These are phyloP conservation scores for Amorpha juglandis DNA, from an alignment of 2,888 invertebrate species.

Conservation along the genomic window DNA sequence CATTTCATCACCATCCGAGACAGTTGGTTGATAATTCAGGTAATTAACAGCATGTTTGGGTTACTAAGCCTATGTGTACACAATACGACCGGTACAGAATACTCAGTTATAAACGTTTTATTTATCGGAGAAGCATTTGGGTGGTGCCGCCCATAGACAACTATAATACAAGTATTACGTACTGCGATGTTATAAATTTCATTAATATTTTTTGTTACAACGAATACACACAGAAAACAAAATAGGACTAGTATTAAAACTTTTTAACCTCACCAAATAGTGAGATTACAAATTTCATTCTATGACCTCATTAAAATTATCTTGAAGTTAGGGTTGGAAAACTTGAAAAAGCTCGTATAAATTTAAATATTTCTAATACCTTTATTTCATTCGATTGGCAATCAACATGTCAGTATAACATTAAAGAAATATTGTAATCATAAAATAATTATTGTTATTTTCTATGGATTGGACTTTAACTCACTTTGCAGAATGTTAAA, in stretches of 20 bases:
- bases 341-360: background rate
- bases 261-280: constrained; percentile 12
- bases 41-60: constrained; percentile 70
- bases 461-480: no score
- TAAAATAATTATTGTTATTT: no score
- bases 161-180: no score
- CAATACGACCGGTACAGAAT: constrained; percentile 16
- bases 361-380: no score
- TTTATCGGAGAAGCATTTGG: no score
- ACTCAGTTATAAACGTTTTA: background rate
- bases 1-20: constrained; percentile 70
- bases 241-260: background rate
- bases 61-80: constrained; percentile 47
- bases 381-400: no score
- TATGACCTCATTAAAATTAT: background rate
- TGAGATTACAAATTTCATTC: background rate
- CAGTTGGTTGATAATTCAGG: constrained; percentile 68
- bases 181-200: no score
- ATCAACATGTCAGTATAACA: no score
- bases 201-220: background rate
- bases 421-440: no score
- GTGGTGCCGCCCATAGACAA: no score
- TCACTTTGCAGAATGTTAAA: background rate
- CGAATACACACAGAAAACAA: background rate
- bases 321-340: no score